Percentiles rank a stretch among this genome's conserved stretches.
Evolutionary conservation across 2,888 invertebrate species (phyloP).

Genomic region (Oligia fasciuncula): DNA sequence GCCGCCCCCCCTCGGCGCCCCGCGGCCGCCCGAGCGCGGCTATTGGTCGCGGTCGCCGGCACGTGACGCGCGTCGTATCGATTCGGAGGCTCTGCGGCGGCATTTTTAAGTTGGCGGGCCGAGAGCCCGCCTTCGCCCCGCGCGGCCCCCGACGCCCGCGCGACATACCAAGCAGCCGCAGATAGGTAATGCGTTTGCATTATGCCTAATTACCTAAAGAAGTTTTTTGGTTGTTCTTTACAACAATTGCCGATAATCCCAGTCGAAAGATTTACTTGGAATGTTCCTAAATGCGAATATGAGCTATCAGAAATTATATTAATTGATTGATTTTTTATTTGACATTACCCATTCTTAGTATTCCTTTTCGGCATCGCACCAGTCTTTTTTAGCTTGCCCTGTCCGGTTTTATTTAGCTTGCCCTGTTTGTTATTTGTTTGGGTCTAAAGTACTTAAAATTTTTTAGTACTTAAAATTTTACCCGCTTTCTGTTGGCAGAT

Average conservation of each 20-base stretch:
- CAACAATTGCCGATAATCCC: not conserved
- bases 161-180: constrained; percentile 71
- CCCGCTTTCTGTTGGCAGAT: too few relatives aligned
- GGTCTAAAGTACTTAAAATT: too few relatives aligned
- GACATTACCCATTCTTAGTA: not conserved
- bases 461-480: too few relatives aligned
- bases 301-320: not conserved
- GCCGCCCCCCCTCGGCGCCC: constrained; percentile 75
- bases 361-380: not conserved
- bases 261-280: not conserved
- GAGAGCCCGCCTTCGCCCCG: constrained; percentile 88
- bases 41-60: constrained; percentile 89
- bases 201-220: constrained; percentile 23
- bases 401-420: too few relatives aligned
- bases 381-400: not conserved
- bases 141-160: constrained; percentile 80
- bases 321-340: not conserved
- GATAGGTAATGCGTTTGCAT: constrained; percentile 39
- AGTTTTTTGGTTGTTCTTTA: not conserved
- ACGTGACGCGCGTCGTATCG: constrained; percentile 93
- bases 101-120: constrained; percentile 93
- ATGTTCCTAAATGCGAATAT: not conserved
- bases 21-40: constrained; percentile 82
- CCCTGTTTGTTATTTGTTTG: too few relatives aligned
- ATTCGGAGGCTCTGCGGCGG: constrained; percentile 95